Percentiles rank a stretch among this genome's conserved stretches.
phyloP scores from a whole-genome alignment of 2,888 invertebrate species.

The Leptinotarsa juncta region DNA sequence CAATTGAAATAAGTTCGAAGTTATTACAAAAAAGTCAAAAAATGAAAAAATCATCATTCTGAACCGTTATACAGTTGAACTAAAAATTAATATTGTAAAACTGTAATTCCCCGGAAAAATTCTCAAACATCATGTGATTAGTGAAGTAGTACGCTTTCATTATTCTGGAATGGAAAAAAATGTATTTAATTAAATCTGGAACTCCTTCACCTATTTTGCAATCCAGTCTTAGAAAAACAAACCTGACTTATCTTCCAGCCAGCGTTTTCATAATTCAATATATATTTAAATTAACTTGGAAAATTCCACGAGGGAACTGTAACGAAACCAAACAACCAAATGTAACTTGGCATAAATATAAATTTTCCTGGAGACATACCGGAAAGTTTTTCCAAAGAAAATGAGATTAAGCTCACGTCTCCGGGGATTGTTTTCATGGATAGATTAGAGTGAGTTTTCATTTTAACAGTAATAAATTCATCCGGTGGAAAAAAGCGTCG shows the following conservation, averaged over 20 bases:
- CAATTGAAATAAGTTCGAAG: too few species aligned
- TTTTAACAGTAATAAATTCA: slow-evolving; percentile 1
- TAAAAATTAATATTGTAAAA: too few species aligned
- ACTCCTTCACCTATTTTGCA: slow-evolving; percentile 9
- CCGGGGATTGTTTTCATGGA: slow-evolving; percentile 6
- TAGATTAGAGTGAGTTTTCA: slow-evolving; percentile 3
- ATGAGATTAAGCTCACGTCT: slow-evolving; percentile 10
- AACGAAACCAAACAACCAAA: slow-evolving; percentile 30
- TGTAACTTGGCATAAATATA: slow-evolving; percentile 27
- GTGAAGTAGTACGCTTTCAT: background rate
- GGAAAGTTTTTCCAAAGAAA: slow-evolving; percentile 18
- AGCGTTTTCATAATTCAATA: slow-evolving; percentile 36
- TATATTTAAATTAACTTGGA: slow-evolving; percentile 39
- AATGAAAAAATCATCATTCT: too few species aligned
- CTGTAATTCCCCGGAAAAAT: too few species aligned
- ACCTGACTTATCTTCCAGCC: slow-evolving; percentile 26
- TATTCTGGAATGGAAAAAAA: background rate
- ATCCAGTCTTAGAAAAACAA: slow-evolving; percentile 6
- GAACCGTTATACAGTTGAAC: too few species aligned
- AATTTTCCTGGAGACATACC: slow-evolving; percentile 10
- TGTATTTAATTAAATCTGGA: background rate
- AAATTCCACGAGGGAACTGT: slow-evolving; percentile 26
- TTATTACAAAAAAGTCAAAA: too few species aligned
- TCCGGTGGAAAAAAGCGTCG: background rate
- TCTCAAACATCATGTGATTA: background rate